Evolutionary conservation across 2,797 vertebrate species (phyloP).

Genomic region (Sebastes jordani): DNA sequence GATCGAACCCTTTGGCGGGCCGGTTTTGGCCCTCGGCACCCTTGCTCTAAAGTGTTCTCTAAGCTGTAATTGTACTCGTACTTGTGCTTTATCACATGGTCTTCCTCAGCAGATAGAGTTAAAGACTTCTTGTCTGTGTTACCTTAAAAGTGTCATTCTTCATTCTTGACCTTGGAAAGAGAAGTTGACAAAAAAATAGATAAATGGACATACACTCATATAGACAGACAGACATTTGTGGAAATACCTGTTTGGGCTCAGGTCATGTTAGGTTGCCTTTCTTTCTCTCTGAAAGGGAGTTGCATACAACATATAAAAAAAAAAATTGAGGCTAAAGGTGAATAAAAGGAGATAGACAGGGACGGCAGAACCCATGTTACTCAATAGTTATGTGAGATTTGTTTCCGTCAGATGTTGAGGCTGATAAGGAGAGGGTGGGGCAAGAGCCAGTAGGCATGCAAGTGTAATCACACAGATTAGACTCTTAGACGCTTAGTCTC

Average conservation of each 20-base stretch:
- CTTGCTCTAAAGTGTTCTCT: background rate
- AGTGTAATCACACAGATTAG: background rate
- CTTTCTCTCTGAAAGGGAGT: background rate
- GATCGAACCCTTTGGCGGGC: too few relatives aligned
- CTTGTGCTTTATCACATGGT: background rate
- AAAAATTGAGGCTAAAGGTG: background rate
- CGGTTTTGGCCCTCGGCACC: too few relatives aligned
- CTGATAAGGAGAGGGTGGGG: slow-evolving; percentile 22
- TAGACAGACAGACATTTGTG: background rate
- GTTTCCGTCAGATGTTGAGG: slow-evolving; percentile 14
- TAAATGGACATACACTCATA: background rate
- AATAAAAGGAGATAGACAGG: background rate
- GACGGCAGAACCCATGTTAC: background rate
- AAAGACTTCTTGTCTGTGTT: background rate
- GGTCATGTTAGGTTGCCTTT: background rate
- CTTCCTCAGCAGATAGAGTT: background rate
- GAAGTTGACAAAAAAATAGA: background rate
- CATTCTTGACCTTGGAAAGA: background rate
- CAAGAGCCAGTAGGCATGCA: background rate
- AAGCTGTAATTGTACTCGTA: background rate
- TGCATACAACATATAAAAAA: too few relatives aligned
- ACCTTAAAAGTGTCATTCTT: background rate
- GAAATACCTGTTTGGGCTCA: background rate
- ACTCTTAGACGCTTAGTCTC: too few relatives aligned
- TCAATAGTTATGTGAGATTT: slow-evolving; percentile 8